Evolutionary conservation across 2,113 vertebrate species (phyloP), one percentile per base, ranked within the genome.

Genomic region (Pteruthius melanotis): DNA sequence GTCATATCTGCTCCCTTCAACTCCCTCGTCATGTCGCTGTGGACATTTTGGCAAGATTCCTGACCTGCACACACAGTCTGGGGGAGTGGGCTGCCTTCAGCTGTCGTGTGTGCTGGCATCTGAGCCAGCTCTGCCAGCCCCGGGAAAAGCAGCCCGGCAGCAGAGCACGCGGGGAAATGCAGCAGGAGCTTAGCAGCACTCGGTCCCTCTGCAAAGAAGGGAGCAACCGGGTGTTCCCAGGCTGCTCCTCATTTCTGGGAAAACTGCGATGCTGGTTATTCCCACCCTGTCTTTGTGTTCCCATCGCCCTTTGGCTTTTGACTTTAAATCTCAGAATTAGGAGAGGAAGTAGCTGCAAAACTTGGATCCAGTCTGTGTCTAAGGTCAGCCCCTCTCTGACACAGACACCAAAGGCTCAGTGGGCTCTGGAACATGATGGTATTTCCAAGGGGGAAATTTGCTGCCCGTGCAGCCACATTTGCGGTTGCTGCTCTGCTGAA

Each of bases 1-100:
- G 93, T 90, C 95, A 86, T 64, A 89, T 87, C 88, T 93, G 64
- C 89, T 88, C 72, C 79, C 76, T 90, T 86, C 90, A 87, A 39
- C 88, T 74, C 79, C 80, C 56, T 93, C 56, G 0, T 23, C 28
- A 20, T 8, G 80, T 87, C 1, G 11, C 42, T 26, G 60, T 4
- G 83, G 79, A 90, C 94, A 84, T 40, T 37, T 81, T 83, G 86
- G 83, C 90, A 90, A 23, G 52, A 71, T 69, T 91, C 53, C 87
- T 93, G 85, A 75, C 88, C 90, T 42, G 64, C 27, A 28, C 71
- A 28, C 71, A 1, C 13, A 33, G 42, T 8, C 83, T 77, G 91
- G n/a, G 56, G 1, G 26, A 83, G 85, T 56, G 72, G 81, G 91
- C 66, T 94, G 78, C 59, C 66, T 77, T 87, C 89, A 85, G 81